Percentiles rank a stretch among this genome's conserved stretches.
Conservation (phyloP, 1,140 invertebrate species). For the Armadillidium nasatum region DNA sequence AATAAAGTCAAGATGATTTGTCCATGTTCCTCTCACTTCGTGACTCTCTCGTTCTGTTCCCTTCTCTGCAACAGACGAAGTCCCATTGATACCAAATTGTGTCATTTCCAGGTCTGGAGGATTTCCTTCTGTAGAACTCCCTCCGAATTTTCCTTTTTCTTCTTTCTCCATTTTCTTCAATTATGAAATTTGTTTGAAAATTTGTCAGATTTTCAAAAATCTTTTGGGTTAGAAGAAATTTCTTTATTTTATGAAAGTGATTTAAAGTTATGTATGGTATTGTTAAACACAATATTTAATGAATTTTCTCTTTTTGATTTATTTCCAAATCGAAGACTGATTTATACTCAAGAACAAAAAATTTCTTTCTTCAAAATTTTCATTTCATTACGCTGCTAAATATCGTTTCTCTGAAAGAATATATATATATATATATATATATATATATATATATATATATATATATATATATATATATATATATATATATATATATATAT, state of each 20-base stretch:
- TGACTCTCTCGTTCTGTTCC: slow-evolving; percentile 13
- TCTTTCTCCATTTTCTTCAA: neutral
- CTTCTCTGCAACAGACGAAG: neutral
- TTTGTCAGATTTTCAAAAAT: too few species aligned
- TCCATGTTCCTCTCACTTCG: slow-evolving; percentile 24
- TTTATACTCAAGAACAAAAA: too few species aligned
- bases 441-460: slow-evolving; percentile 22
- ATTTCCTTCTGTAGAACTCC: neutral
- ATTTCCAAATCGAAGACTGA: too few species aligned
- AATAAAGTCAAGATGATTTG: slow-evolving; percentile 26
- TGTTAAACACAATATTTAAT: too few species aligned
- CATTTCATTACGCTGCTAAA: too few species aligned
- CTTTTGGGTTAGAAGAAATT: too few species aligned
- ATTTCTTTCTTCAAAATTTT: too few species aligned
- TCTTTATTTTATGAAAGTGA: too few species aligned
- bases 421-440: neutral
- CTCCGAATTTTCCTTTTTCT: neutral
- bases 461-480: slow-evolving; percentile 21
- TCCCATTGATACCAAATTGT: neutral
- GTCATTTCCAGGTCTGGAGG: neutral
- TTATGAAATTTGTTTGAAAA: too few species aligned
- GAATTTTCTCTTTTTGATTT: too few species aligned
- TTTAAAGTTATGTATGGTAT: too few species aligned
- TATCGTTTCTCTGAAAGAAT: too few species aligned
- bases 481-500: slow-evolving; percentile 7